phyloP scores from a whole-genome alignment of 2,113 vertebrate species.

The Cranoglanis bouderius region DNA sequence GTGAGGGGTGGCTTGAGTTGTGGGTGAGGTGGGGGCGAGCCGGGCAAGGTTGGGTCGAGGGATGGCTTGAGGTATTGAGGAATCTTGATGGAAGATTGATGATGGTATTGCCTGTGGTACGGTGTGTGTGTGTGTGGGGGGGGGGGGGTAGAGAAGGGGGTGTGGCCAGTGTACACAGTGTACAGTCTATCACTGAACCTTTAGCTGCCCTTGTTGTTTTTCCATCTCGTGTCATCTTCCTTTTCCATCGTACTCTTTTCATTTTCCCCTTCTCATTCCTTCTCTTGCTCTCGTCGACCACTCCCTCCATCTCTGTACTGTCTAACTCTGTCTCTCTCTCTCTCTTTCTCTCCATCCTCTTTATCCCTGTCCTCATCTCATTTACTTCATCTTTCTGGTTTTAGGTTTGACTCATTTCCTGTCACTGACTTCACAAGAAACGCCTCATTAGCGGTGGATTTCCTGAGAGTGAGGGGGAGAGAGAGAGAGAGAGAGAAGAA shows the following conservation, averaged over 20 bases:
- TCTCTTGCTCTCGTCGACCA: neutral
- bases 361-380: neutral
- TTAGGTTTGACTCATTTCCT: constrained; percentile 52
- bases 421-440: constrained; percentile 48
- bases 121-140: too few species aligned
- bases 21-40: neutral
- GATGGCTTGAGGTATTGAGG: neutral
- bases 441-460: constrained; percentile 49
- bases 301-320: neutral
- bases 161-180: neutral
- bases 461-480: constrained; percentile 38
- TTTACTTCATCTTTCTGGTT: neutral
- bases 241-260: neutral
- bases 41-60: neutral
- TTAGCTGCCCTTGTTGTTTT: neutral
- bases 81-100: neutral
- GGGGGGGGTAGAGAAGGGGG: neutral
- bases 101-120: neutral
- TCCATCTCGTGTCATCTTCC: neutral
- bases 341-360: neutral
- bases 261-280: neutral
- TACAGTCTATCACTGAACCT: neutral
- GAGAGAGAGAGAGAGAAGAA: constrained; percentile 29
- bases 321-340: neutral
- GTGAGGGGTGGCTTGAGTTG: too few species aligned